Conservation (phyloP, 2,113 vertebrate genomes). For the Onychorhynchus coronatus region DNA sequence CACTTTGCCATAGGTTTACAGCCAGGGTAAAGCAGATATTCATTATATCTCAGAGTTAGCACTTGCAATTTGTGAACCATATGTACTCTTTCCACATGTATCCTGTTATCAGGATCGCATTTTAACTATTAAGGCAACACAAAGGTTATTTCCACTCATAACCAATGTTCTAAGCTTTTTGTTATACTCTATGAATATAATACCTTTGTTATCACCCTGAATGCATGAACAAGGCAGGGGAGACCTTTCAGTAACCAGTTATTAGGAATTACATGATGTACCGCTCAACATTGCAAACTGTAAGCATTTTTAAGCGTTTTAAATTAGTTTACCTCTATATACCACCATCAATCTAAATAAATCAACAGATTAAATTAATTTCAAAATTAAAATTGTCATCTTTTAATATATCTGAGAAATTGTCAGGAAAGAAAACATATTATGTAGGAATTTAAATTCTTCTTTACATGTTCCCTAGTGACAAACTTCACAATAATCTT, state of each 20-base stretch:
- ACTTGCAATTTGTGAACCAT: background rate
- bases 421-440: rapidly evolving
- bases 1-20: background rate
- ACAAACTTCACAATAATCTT: background rate
- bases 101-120: background rate
- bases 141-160: background rate
- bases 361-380: background rate
- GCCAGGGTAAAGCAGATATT: background rate
- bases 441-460: background rate
- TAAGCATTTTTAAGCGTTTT: background rate
- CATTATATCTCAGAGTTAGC: background rate
- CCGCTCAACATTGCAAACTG: background rate
- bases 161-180: rapidly evolving
- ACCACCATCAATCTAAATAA: background rate
- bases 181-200: background rate
- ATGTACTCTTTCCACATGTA: background rate
- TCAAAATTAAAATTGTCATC: background rate
- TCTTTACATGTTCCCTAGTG: background rate
- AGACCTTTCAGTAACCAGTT: background rate
- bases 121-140: background rate
- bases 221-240: background rate
- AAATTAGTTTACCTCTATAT: background rate
- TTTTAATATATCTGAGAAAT: background rate
- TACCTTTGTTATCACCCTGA: background rate
- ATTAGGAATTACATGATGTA: background rate